Percentiles rank a stretch among this genome's conserved stretches.
These are phyloP conservation scores for Drosophila quinaria DNA, from an alignment of 2,888 invertebrate genomes.

Conservation along the genomic window DNA sequence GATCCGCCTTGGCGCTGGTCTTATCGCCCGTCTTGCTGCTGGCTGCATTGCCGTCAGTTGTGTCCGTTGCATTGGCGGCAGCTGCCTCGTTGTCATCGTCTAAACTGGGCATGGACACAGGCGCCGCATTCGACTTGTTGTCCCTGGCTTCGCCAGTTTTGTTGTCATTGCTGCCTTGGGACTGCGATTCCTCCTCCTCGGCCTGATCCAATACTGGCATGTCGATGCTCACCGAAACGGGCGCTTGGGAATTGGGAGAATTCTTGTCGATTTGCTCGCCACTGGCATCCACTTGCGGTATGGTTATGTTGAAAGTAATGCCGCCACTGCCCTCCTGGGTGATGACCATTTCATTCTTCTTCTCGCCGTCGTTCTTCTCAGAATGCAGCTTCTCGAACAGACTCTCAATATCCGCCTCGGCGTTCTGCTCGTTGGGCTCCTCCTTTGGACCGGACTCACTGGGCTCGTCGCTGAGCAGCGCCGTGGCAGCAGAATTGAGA, in stretches of 20 bases:
- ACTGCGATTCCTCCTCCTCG: constrained; percentile 83
- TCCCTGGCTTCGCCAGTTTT: constrained; percentile 56
- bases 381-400: constrained; percentile 86
- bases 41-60: constrained; percentile 46
- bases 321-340: constrained; percentile 85
- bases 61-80: constrained; percentile 50
- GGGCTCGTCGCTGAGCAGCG: constrained; percentile 77
- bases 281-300: constrained; percentile 83
- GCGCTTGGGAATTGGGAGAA: constrained; percentile 70
- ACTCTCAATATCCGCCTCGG: constrained; percentile 85
- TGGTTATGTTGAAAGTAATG: constrained; percentile 86
- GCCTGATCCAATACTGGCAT: constrained; percentile 85
- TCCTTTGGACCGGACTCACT: constrained; percentile 53
- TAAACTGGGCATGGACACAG: constrained; percentile 86
- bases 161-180: constrained; percentile 67
- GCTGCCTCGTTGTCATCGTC: constrained; percentile 85
- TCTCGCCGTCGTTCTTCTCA: constrained; percentile 83
- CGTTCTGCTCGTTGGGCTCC: constrained; percentile 63
- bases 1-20: constrained; percentile 40
- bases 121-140: constrained; percentile 67
- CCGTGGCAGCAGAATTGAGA: constrained; percentile 77
- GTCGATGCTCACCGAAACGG: constrained; percentile 85
- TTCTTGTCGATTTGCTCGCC: constrained; percentile 71
- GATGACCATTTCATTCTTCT: constrained; percentile 84
- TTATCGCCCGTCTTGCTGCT: constrained; percentile 48